phyloP scores from a whole-genome alignment of 2,888 invertebrate genomes.

The Myathropa florea region DNA sequence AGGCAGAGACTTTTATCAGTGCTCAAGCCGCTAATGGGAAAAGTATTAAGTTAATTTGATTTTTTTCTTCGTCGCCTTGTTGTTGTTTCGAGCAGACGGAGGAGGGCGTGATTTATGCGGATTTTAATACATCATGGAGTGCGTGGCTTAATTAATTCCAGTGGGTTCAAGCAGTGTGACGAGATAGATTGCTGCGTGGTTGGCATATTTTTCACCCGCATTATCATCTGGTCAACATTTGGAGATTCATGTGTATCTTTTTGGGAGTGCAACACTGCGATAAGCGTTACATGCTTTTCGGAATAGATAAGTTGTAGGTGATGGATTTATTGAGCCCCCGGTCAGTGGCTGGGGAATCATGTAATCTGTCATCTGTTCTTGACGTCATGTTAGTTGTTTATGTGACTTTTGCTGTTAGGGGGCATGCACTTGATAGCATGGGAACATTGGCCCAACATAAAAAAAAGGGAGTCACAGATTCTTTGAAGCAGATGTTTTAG shows the following conservation, averaged over 20 bases:
- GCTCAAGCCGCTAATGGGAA: slow-evolving; percentile 31
- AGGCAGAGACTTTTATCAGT: background rate
- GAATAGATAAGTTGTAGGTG: background rate
- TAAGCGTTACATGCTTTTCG: background rate
- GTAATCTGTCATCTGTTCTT: background rate
- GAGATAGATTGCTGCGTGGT: background rate
- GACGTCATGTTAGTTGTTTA: too few relatives aligned
- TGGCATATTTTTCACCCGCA: background rate
- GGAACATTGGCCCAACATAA: too few relatives aligned
- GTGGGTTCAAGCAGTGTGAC: background rate
- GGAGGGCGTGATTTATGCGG: background rate
- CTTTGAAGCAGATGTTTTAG: too few relatives aligned
- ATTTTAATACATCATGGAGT: slow-evolving; percentile 28
- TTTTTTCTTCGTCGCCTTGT: background rate
- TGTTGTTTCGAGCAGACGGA: background rate
- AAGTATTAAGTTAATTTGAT: slow-evolving; percentile 27
- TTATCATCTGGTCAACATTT: background rate
- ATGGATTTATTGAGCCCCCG: background rate
- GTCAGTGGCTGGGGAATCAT: background rate
- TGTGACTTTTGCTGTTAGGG: too few relatives aligned
- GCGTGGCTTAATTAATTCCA: slow-evolving; percentile 36
- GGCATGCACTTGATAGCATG: too few relatives aligned
- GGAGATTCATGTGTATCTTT: too few relatives aligned
- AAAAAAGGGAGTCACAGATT: too few relatives aligned
- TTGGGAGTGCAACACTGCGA: background rate